A percentile compares a stretch with the other conserved stretches of the same genome.
Conservation (phyloP, 2,888 invertebrate genomes). For the Gari tellinella region DNA sequence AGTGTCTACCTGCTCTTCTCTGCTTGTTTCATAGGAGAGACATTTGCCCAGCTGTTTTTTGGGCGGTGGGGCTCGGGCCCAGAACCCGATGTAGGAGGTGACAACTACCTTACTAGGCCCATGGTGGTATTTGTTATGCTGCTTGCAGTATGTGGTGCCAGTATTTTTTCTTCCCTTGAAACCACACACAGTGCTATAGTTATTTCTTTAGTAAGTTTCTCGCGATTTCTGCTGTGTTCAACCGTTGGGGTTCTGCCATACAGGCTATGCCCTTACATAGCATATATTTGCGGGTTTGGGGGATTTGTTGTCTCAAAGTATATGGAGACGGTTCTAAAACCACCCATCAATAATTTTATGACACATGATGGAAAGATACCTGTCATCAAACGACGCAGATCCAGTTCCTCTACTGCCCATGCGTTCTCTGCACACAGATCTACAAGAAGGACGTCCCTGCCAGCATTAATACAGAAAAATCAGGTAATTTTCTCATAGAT, state of each 20-base stretch:
- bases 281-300: conserved; percentile 80
- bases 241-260: conserved; percentile 78
- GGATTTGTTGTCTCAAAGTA: conserved; percentile 83
- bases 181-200: conserved; percentile 79
- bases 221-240: conserved; percentile 81
- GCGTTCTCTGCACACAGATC: conserved; percentile 77
- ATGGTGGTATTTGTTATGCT: conserved; percentile 78
- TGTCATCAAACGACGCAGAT: conserved; percentile 81
- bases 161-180: conserved; percentile 81
- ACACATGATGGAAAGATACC: conserved; percentile 82
- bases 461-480: conserved; percentile 82
- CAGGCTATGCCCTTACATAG: conserved; percentile 78
- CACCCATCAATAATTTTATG: conserved; percentile 78
- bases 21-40: conserved; percentile 82
- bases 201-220: conserved; percentile 79
- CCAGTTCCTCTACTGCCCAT: conserved; percentile 80
- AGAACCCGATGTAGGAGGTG: neutral
- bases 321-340: conserved; percentile 82
- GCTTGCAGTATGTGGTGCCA: conserved; percentile 76
- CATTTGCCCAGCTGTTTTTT: conserved; percentile 76
- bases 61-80: conserved; percentile 44
- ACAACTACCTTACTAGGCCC: conserved; percentile 71
- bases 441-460: conserved; percentile 83
- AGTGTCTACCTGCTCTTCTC: conserved; percentile 83
- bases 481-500: conserved; percentile 55